A percentile compares a stretch with the other conserved stretches of the same genome.
These are phyloP conservation scores for Diorhabda sublineata DNA, from an alignment of 1,140 invertebrate genomes.

Conservation along the genomic window DNA sequence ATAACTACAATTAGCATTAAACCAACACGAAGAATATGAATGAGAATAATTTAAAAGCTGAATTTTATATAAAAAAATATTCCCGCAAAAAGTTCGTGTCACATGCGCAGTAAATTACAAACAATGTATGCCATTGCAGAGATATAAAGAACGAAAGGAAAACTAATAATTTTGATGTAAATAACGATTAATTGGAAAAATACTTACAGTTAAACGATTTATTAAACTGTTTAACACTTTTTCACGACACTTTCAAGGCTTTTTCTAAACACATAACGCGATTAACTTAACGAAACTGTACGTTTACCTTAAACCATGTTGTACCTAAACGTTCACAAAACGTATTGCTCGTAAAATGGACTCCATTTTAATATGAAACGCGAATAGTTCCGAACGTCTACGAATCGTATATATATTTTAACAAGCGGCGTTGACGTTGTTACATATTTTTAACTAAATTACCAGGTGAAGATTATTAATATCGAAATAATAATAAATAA, in stretches of 20 bases:
- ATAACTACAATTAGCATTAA: not conserved
- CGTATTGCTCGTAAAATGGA: conserved; percentile 33
- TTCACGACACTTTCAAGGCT: conserved; percentile 8
- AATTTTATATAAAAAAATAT: conserved; percentile 16
- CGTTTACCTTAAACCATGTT: conserved; percentile 5
- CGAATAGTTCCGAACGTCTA: conserved; percentile 10
- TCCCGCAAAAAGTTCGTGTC: conserved; percentile 32
- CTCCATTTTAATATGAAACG: conserved; percentile 35
- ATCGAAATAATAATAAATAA: too few relatives aligned
- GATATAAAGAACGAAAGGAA: conserved; percentile 10
- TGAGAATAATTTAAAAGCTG: conserved; percentile 15
- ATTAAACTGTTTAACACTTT: conserved; percentile 8
- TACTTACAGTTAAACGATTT: conserved; percentile 24
- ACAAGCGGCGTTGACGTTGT: too few relatives aligned
- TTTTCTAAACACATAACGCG: conserved; percentile 23
- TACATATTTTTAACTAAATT: too few relatives aligned
- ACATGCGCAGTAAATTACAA: conserved; percentile 29
- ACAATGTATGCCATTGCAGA: conserved; percentile 35
- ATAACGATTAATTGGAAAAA: conserved; percentile 24
- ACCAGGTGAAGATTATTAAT: too few relatives aligned
- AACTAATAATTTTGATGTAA: not conserved
- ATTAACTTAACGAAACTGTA: not conserved
- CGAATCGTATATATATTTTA: not conserved
- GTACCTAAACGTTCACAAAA: conserved; percentile 33
- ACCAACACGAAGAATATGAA: not conserved